Base-by-base conservation (phyloP, 92 coral and sea anemone species). In the Phenganax stokvisi region DNA sequence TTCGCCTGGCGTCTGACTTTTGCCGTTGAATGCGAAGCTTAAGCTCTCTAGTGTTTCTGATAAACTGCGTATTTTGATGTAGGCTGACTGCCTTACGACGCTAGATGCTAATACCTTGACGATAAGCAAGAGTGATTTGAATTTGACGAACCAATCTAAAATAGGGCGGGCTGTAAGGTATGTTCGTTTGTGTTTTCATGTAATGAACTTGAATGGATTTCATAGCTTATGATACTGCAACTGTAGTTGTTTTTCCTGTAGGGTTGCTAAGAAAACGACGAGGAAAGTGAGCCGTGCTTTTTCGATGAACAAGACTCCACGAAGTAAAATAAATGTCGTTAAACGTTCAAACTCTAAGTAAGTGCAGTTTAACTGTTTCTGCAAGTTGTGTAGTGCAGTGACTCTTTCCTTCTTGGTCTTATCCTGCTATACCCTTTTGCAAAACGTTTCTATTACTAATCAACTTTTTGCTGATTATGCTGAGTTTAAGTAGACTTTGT, bases 141-240 rank as follows among this genome's bases (percentile, higher is more conserved):
- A 93, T 55, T 88, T 90, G 15, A 96, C 93, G 65, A 94, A 96
- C 13, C 73, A 67, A 51, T 63, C 83, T 2, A 79, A 79, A 55
- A 88, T 94, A 57, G 89, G 97, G 80, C 89, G 92, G 79, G 98
- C 98, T 54, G 92, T 92, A 31, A 94, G 98, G 98, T 94, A 68
- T 15, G n/a, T 5, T 17, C 28, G 3, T 0, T 17, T 61, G 67
- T 61, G 0, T 61, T 7, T 61, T 28, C 9, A 28, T 61, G 67
- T 28, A 61, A 13, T 15, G 67, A 17, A 61, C 47, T 5, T 37
- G 47, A 37, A 37, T 37, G 47, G 47, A 37, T 37, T 1, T 5
- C 47, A 37, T 37, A 37, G 47, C 47, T 37, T 5, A 5, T 37
- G 47, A 37, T 37, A 1, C 2, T 59, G 65, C 4, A 59, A 59